Base-by-base conservation (phyloP, 53 echinoderm and acorn worm species). In the Echinometra lucunter region DNA sequence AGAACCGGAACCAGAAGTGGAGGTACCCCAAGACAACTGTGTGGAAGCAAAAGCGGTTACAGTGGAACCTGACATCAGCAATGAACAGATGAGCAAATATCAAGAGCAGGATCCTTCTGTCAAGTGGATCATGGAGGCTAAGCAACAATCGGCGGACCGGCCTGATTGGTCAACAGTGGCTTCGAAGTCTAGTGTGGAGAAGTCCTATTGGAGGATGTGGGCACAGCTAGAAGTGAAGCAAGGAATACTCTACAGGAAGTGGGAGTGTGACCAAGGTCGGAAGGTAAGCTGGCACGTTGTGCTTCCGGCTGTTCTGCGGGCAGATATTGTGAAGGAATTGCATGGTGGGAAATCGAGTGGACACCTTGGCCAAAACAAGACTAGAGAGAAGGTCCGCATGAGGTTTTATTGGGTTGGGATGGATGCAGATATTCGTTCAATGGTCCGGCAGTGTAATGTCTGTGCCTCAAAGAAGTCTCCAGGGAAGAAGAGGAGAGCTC, bases 391-490 rank as follows among this genome's bases (percentile, higher is more conserved):
- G 25, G 8, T 88, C n/a, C 88, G 74, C 75, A 75, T 92, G 47
- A 56, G 42, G 37, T 94, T 55, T 15, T 94, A 30, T 37, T 94
- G 88, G 94, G 83, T 66, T 27, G 85, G 66, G 23, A 82, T 83
- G 83, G 9, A 1, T 13, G 83, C 66, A 0, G 94, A 94, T 30
- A 1, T 88, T 32, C 47, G 85, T 19, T 60, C 83, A 25, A 37
- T 35, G 7, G 10, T 82, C 23, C 45, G 85, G 0, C 44, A 82
- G 28, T 97, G 96, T 58, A 60, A 75, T 6, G 19, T 55, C 0
- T 96, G 96, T 53, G 95, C 95, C 2, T 89, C 72, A 17, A 95
- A 92, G 88, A 97, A 95, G 57, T 80, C 95, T 17, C 95, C 96
- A 7, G 78, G 58, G 57, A 88, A 88, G 37, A 66, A 66, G 56